A percentile compares a stretch with the other conserved stretches of the same genome.
Conservation (phyloP, 2,113 vertebrate genomes). For the Leucosticte australis region DNA sequence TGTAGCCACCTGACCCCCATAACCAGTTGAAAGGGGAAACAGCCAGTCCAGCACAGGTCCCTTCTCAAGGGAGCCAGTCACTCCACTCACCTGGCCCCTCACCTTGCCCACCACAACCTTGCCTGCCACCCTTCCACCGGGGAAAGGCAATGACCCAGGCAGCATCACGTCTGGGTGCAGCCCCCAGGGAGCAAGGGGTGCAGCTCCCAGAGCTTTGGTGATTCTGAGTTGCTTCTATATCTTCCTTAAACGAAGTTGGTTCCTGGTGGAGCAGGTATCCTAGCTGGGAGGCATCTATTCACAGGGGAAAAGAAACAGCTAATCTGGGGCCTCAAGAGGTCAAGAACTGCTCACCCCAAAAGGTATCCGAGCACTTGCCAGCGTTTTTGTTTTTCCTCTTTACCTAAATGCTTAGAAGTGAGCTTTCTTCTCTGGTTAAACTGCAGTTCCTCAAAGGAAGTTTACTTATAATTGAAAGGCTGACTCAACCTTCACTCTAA, state of each 20-base stretch:
- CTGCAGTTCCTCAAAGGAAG: background rate
- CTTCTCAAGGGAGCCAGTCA: background rate
- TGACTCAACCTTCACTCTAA: conserved; percentile 1
- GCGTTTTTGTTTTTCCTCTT: background rate
- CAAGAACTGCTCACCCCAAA: background rate
- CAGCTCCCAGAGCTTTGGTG: background rate
- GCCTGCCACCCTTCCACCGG: background rate
- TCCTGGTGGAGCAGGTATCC: background rate
- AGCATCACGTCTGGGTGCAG: background rate
- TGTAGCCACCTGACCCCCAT: rapidly evolving
- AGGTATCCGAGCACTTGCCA: background rate
- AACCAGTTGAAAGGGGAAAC: background rate
- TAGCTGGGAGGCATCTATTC: background rate
- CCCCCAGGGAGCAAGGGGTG: background rate
- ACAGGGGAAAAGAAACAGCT: background rate
- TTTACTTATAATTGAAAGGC: conserved; percentile 3
- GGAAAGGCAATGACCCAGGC: background rate
- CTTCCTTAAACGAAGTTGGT: background rate
- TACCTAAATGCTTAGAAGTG: background rate
- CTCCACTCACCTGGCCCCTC: background rate
- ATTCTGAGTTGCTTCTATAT: background rate
- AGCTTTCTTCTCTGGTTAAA: background rate
- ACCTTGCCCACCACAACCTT: background rate
- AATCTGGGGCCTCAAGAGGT: background rate
- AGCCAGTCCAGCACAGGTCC: background rate